Percentiles rank a stretch among this genome's conserved stretches.
Conservation (phyloP, 2,113 vertebrate genomes). For the Dromas ardeola region DNA sequence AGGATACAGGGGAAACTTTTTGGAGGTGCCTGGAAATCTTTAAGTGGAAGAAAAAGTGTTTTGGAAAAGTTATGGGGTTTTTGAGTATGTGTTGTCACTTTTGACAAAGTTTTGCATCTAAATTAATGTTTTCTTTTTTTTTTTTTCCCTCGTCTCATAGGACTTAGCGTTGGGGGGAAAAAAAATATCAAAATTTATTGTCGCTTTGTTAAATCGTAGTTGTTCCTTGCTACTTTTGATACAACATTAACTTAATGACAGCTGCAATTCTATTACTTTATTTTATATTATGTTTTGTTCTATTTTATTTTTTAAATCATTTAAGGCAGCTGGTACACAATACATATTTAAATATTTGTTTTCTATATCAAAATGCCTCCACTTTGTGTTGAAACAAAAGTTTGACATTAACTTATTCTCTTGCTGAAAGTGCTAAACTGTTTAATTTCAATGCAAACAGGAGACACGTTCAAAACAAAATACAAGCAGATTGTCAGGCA, state of each 20-base stretch:
- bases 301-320: background rate
- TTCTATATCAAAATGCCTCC: background rate
- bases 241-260: background rate
- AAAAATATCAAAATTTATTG: background rate
- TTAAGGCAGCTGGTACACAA: background rate
- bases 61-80: background rate
- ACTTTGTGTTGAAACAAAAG: background rate
- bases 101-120: background rate
- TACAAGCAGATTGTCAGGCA: conserved; percentile 4
- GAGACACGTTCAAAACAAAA: background rate
- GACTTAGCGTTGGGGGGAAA: background rate
- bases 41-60: background rate
- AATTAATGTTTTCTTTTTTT: background rate
- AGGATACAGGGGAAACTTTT: background rate
- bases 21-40: background rate
- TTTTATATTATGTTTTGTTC: background rate
- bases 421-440: background rate
- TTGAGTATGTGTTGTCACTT: background rate
- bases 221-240: background rate
- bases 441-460: background rate
- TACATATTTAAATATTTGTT: background rate
- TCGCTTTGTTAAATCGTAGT: background rate
- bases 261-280: background rate
- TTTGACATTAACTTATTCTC: conserved; percentile 1
- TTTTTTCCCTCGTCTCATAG: background rate